Evolutionary conservation across 2,797 vertebrate genomes (phyloP), one percentile per base, ranked within the genome.

Genomic region (Hypotaenidia philippensis): DNA sequence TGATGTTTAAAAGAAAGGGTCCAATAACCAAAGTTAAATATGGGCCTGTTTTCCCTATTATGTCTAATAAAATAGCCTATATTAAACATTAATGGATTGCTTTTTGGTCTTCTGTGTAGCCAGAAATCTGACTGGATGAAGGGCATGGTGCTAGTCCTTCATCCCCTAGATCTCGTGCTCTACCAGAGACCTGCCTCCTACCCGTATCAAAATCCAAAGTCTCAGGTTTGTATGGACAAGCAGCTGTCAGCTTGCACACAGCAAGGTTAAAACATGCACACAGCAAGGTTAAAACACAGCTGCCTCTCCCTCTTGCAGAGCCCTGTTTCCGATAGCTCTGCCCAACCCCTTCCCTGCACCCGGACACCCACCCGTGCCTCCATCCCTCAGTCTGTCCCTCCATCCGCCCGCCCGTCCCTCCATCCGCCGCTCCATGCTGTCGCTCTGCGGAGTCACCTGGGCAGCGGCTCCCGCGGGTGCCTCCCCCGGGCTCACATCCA

Each of bases 401-500:
- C 78, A 19, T 8, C 74, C 41, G 1, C 40, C n/a, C 15, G 2
- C 5, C 23, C 53, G 12, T 32, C 29, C 20, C n/a, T 34, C 70
- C n/a, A 21, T 31, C 57, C 68, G 0, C 50, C 7, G 2, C 85
- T 77, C 64, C 15, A 19, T 2, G 2, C 72, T 80, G 22, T 69
- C 36, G 5, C 89, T 79, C 78, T 27, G 1, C 0, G 0, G 81
- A 92, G 87, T 97, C 91, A 95, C 95, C 96, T 97, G 96, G 96
- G 94, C 94, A 97, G 96, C 57, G n/a, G 79, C 96, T 94, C 83
- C 93, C 4, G 9, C 6, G 65, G 87, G 95, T 88, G 94, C 94
- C 96, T 95, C 95, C 91, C 94, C 77, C 1, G 56, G 94, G 96
- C 95, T 96, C 93, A 10, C 83, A 87, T 95, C 95, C 95, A 96